Percentiles rank a stretch among this genome's conserved stretches.
Evolutionary conservation across 2,113 vertebrate species (phyloP).

Genomic region (Leptosomus discolor): DNA sequence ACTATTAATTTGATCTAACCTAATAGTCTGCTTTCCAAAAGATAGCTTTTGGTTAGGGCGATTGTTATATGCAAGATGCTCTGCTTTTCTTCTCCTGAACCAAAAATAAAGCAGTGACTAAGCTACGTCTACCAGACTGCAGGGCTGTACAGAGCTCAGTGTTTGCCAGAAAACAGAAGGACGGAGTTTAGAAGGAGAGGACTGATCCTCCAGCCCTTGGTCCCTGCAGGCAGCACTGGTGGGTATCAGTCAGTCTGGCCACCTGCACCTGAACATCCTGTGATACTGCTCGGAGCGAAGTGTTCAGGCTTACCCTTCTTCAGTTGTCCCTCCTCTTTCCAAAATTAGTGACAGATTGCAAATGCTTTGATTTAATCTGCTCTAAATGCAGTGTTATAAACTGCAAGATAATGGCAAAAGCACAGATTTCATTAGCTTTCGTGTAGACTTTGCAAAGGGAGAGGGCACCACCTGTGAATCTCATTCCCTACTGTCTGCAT

Average conservation of each 20-base stretch:
- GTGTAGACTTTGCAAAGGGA: accelerated
- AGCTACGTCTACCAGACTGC: neutral
- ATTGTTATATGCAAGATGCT: neutral
- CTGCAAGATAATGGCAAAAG: neutral
- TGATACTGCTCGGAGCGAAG: accelerated
- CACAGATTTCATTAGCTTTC: neutral
- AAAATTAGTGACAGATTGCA: neutral
- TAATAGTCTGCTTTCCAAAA: neutral
- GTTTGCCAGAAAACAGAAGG: neutral
- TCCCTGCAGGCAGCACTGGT: accelerated
- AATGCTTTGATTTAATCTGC: neutral
- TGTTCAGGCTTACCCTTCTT: neutral
- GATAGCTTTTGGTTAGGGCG: neutral
- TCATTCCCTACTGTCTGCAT: accelerated
- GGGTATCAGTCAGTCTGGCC: accelerated
- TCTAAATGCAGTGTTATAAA: neutral
- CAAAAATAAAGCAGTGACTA: neutral
- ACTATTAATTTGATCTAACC: constrained; percentile 32
- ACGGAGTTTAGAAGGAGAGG: neutral
- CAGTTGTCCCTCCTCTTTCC: neutral
- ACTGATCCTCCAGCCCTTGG: neutral
- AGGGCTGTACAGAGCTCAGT: neutral
- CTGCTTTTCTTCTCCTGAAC: neutral
- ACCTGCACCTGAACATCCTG: accelerated
- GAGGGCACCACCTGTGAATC: neutral